These are phyloP conservation scores for Sorex araneus DNA, from an alignment of 2,113 vertebrate genomes.

Conservation along the genomic window DNA sequence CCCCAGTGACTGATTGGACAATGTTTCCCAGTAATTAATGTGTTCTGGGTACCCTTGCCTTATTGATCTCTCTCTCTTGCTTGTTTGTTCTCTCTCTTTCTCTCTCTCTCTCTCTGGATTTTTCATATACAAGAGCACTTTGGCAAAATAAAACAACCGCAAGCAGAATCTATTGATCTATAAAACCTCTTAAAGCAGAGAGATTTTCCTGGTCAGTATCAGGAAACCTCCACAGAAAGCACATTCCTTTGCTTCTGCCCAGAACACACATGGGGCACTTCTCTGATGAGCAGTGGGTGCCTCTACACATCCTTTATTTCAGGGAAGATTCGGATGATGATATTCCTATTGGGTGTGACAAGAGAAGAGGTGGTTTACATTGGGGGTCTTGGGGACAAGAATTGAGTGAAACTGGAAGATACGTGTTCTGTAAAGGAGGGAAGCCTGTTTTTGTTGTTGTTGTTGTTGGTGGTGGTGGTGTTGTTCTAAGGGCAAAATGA, in stretches of 20 bases:
- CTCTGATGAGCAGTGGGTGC: fast-evolving
- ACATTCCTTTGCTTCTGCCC: not conserved
- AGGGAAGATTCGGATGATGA: not conserved
- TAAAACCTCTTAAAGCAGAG: slow-evolving; percentile 66
- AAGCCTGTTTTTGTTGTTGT: not conserved
- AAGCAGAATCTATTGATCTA: not conserved
- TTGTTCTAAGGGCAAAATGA: not conserved
- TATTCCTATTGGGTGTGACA: not conserved
- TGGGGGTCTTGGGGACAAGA: not conserved
- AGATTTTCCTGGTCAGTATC: not conserved
- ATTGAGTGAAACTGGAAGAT: not conserved
- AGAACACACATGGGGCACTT: not conserved
- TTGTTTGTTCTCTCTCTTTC: no score
- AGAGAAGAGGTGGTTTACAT: no score
- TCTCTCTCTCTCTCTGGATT: not conserved
- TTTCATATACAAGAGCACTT: not conserved
- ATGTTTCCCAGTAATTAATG: not conserved
- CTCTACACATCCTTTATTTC: not conserved
- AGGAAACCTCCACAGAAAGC: slow-evolving; percentile 57
- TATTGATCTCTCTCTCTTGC: not conserved
- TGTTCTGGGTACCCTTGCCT: not conserved
- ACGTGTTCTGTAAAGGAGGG: fast-evolving
- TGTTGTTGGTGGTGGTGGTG: not conserved
- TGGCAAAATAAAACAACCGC: not conserved
- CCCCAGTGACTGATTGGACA: not conserved